These are phyloP conservation scores for Ptychadena robeensis DNA, from an alignment of 2,797 vertebrate genomes.

Conservation along the genomic window DNA sequence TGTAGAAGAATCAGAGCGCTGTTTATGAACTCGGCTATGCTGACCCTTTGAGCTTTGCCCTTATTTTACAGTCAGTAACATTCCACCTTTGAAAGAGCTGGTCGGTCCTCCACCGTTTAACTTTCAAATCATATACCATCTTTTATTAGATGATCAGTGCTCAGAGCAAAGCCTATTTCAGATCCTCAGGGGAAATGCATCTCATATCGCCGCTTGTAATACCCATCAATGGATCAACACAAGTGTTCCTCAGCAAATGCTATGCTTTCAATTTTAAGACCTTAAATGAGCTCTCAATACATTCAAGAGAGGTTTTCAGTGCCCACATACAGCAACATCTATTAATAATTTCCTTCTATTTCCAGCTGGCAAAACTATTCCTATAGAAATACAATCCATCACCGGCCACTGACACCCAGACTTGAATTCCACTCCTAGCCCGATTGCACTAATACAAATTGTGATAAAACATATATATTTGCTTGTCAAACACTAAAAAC, in stretches of 20 bases:
- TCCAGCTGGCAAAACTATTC: conserved; percentile 1
- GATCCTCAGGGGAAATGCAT: conserved; percentile 19
- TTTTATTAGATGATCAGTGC: conserved; percentile 33
- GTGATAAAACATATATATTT: not conserved
- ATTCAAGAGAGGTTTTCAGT: conserved; percentile 23
- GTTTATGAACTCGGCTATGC: conserved; percentile 14
- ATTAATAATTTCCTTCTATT: conserved; percentile 17
- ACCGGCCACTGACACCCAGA: not conserved
- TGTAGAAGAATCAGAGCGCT: not conserved
- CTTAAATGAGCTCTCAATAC: conserved; percentile 52
- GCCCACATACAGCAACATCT: conserved; percentile 17
- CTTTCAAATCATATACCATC: conserved; percentile 43
- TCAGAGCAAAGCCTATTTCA: conserved; percentile 31
- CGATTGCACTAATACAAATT: not conserved
- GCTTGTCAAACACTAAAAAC: not conserved
- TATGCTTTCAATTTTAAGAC: conserved; percentile 50
- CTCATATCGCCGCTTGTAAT: conserved; percentile 47
- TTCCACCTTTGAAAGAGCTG: not conserved
- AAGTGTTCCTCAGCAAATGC: conserved; percentile 25
- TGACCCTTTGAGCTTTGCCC: conserved; percentile 28
- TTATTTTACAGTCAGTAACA: conserved; percentile 19
- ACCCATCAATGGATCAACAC: conserved; percentile 51
- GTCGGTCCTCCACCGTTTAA: not conserved
- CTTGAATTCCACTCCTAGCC: not conserved
- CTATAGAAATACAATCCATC: conserved; percentile 14